Evolutionary conservation across 2,113 vertebrate genomes (phyloP).

Genomic region (Spilogale gracilis): DNA sequence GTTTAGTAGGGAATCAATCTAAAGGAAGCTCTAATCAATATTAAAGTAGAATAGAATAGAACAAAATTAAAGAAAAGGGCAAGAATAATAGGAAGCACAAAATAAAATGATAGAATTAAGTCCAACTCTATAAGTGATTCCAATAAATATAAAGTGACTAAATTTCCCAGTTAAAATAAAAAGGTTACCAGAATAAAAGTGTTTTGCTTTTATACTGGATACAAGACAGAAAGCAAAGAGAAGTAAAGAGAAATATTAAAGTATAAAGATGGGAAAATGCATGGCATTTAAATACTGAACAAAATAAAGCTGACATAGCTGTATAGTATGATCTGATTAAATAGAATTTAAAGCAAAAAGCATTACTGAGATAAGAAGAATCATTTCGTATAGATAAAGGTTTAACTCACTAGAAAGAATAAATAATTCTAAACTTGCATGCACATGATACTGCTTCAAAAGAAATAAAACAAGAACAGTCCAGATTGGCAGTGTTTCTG

Average conservation of each 20-base stretch:
- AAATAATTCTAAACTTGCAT: neutral
- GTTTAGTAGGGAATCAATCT: neutral
- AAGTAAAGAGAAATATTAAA: conserved; percentile 48
- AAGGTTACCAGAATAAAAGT: neutral
- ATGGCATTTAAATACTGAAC: neutral
- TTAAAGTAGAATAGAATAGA: neutral
- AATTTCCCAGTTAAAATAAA: conserved; percentile 12
- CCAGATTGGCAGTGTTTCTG: neutral
- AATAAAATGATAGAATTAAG: conserved; percentile 12
- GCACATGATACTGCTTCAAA: conserved; percentile 7
- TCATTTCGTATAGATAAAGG: neutral
- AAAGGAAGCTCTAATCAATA: neutral
- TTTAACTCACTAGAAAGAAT: neutral
- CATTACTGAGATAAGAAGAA: neutral
- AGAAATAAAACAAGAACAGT: conserved; percentile 32
- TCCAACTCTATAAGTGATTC: neutral
- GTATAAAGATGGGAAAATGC: neutral
- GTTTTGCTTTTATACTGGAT: neutral
- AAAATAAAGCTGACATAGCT: neutral
- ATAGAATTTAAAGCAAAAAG: conserved; percentile 17
- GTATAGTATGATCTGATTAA: neutral
- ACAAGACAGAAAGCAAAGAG: neutral
- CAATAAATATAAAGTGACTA: conserved; percentile 39
- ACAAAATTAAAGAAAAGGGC: neutral
- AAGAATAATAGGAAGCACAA: neutral